Percentiles rank a stretch among this genome's conserved stretches.
These are phyloP conservation scores for Galerucella pusilla DNA, from an alignment of 2,888 invertebrate species.

Conservation along the genomic window DNA sequence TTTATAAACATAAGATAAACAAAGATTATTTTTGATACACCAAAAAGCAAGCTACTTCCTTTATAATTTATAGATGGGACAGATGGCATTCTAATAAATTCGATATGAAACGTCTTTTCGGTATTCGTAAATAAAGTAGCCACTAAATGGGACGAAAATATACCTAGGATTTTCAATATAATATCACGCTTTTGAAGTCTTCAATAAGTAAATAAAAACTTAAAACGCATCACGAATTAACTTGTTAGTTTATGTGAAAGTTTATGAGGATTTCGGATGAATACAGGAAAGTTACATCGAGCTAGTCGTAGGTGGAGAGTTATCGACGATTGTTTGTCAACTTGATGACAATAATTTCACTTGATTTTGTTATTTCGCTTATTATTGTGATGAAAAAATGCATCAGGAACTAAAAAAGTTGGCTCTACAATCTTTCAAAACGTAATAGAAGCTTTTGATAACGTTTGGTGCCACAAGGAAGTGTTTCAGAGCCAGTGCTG, in stretches of 20 bases:
- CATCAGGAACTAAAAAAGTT: no score
- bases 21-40: constrained; percentile 56
- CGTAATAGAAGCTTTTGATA: no score
- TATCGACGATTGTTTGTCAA: constrained; percentile 7
- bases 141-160: constrained; percentile 20
- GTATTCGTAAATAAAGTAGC: constrained; percentile 43
- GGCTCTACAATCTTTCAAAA: no score
- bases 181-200: constrained; percentile 14
- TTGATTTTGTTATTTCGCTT: not conserved
- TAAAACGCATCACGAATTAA: constrained; percentile 4
- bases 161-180: constrained; percentile 3
- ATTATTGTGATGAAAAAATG: no score
- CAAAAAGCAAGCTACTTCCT: constrained; percentile 44
- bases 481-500: no score
- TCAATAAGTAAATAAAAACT: constrained; percentile 11
- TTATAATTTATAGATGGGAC: constrained; percentile 45
- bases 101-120: constrained; percentile 36
- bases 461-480: no score
- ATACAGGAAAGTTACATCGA: not conserved
- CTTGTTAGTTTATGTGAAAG: not conserved
- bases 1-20: constrained; percentile 53
- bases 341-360: not conserved
- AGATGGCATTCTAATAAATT: constrained; percentile 45
- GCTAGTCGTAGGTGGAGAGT: not conserved
- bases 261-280: not conserved